A percentile compares a stretch with the other conserved stretches of the same genome.
phyloP scores from a whole-genome alignment of 2,888 invertebrate species.

The Drosophila borborema region DNA sequence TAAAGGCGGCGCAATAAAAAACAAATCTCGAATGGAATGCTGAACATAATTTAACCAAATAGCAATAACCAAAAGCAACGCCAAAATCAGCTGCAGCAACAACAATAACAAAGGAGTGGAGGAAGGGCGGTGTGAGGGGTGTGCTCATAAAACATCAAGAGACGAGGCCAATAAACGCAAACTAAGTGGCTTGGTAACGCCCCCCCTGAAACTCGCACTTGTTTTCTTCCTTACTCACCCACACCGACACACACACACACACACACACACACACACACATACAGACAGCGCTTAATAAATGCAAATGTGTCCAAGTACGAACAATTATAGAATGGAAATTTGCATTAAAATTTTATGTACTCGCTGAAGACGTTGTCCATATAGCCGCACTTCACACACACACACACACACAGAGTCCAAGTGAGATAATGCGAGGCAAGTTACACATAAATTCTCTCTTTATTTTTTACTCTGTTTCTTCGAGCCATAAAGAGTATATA shows the following conservation, averaged over 20 bases:
- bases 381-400: background rate
- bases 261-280: background rate
- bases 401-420: background rate
- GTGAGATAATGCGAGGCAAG: constrained; percentile 52
- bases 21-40: constrained; percentile 77
- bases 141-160: constrained; percentile 48
- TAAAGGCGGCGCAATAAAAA: constrained; percentile 64
- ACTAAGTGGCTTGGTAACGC: constrained; percentile 62
- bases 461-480: constrained; percentile 15
- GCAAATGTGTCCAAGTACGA: constrained; percentile 78
- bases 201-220: background rate
- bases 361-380: constrained; percentile 37
- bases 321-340: constrained; percentile 80
- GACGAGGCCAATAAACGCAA: constrained; percentile 71
- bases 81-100: constrained; percentile 20
- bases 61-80: constrained; percentile 61
- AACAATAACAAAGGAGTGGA: constrained; percentile 45
- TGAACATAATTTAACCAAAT: constrained; percentile 78
- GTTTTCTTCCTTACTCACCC: background rate
- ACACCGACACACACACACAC: background rate
- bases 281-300: constrained; percentile 65
- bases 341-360: constrained; percentile 78
- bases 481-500: background rate
- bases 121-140: background rate
- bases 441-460: constrained; percentile 63